These are phyloP conservation scores for Dromas ardeola DNA, from an alignment of 2,113 vertebrate species.

Conservation along the genomic window DNA sequence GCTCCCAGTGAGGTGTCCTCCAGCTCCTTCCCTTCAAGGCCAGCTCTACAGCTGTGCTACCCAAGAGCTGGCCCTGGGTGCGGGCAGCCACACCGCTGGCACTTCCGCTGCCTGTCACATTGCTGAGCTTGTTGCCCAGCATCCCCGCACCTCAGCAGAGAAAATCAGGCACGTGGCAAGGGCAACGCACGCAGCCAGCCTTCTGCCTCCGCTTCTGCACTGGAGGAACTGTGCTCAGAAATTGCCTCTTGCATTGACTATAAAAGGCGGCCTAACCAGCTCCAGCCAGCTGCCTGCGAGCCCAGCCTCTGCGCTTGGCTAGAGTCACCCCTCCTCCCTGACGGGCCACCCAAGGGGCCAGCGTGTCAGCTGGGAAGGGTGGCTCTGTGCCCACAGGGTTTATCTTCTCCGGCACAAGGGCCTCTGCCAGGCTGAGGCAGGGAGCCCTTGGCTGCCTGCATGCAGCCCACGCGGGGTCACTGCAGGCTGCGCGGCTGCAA, in stretches of 20 bases:
- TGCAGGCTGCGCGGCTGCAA: neutral
- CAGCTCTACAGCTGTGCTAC: neutral
- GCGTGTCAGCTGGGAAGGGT: rapidly evolving
- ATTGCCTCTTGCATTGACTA: rapidly evolving
- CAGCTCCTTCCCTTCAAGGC: neutral
- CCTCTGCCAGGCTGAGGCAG: neutral
- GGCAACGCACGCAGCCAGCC: rapidly evolving
- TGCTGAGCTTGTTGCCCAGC: neutral
- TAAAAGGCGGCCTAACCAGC: neutral
- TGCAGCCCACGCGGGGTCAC: neutral
- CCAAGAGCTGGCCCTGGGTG: neutral
- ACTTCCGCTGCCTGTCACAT: rapidly evolving
- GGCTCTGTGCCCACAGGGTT: neutral
- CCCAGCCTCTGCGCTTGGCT: rapidly evolving
- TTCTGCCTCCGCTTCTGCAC: neutral
- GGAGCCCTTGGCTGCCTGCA: neutral
- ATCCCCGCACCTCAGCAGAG: neutral
- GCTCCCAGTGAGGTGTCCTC: neutral
- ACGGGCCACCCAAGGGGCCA: neutral
- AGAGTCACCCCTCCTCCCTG: neutral
- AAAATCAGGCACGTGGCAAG: rapidly evolving
- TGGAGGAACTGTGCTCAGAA: neutral
- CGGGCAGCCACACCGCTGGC: rapidly evolving
- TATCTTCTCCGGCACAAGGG: too few relatives aligned
- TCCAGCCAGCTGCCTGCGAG: rapidly evolving